Base-by-base conservation (phyloP, 1,140 invertebrate species). In the Hycleus phaleratus region DNA sequence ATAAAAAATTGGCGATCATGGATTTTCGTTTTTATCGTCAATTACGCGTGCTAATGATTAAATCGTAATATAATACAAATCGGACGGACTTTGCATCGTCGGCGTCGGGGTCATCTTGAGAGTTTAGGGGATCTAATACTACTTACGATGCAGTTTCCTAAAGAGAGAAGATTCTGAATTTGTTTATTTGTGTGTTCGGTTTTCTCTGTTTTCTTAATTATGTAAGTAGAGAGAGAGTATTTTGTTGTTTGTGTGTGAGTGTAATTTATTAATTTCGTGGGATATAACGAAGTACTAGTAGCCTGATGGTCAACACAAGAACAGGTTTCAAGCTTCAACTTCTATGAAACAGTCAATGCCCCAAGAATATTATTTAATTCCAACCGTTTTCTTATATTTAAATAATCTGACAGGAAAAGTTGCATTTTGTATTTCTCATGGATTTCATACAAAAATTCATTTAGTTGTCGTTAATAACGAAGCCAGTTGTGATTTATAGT, bases 331-430 rank as follows among this genome's bases (percentile, higher is more conserved):
- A 60, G 46, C 48, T 56, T 56, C 51, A 32, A 32, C 48, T 26
- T 49, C 51, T 53, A 53, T 53, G 51, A 53, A 45, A 25, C 58
- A 60, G 58, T 60, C 58, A 60, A 56, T 60, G 58, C 58, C 58
- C 58, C 46, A 32, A 43, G 52, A 56, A 60, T 60, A 60, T 60
- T 60, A 60, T 60, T 60, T 60, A 60, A 60, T 60, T 60, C 58
- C 58, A 56, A 48, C 47, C 38, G 44, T 56, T 60, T 32, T 32
- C 32, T 32, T 32, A 56, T 53, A 49, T 60, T 60, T 60, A 60
- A 60, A 60, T 60, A 26, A 60, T 60, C 52, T 56, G 53, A 60
- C 58, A 60, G 56, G 58, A 32, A 32, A 7, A 32, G 32, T 32
- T 60, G 58, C 52, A 56, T 47, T 60, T 60, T 60, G 44, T 32